These are phyloP conservation scores for Ferdinandea cuprea DNA, from an alignment of 2,888 invertebrate genomes.

Conservation along the genomic window DNA sequence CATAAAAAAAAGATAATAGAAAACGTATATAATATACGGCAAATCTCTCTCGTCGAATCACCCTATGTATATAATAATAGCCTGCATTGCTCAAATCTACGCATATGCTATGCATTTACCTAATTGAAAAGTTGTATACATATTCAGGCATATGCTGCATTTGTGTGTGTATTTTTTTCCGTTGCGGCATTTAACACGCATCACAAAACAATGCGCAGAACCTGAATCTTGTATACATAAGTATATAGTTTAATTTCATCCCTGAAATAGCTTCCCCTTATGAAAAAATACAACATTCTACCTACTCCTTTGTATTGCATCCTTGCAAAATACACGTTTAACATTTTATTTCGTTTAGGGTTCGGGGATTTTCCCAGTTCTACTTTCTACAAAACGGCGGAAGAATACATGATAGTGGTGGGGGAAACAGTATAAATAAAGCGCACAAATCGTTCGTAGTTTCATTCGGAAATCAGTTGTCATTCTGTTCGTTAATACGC, in stretches of 20 bases:
- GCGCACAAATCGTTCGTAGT: neutral
- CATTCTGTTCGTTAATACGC: slow-evolving; percentile 44
- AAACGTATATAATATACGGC: no score
- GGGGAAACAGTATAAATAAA: slow-evolving; percentile 62
- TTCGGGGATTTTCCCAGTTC: slow-evolving; percentile 1
- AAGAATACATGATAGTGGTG: slow-evolving; percentile 56
- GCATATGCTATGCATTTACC: neutral
- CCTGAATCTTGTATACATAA: neutral
- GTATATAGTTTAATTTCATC: neutral
- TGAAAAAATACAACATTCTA: neutral
- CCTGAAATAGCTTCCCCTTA: neutral
- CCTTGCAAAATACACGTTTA: neutral
- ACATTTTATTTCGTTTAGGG: neutral
- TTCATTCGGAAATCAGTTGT: slow-evolving; percentile 62
- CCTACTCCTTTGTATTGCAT: neutral
- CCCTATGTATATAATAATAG: no score
- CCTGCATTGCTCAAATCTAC: neutral
- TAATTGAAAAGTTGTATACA: neutral
- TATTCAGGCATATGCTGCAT: neutral
- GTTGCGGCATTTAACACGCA: slow-evolving; percentile 54
- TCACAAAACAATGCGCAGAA: slow-evolving; percentile 30
- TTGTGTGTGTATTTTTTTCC: slow-evolving; percentile 12
- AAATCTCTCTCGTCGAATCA: no score
- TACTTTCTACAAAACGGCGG: slow-evolving; percentile 47
- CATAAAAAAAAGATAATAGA: no score